Percentiles rank a stretch among this genome's conserved stretches.
Evolutionary conservation across 92 coral and sea anemone species (phyloP).

Genomic region (Porites divaricata): DNA sequence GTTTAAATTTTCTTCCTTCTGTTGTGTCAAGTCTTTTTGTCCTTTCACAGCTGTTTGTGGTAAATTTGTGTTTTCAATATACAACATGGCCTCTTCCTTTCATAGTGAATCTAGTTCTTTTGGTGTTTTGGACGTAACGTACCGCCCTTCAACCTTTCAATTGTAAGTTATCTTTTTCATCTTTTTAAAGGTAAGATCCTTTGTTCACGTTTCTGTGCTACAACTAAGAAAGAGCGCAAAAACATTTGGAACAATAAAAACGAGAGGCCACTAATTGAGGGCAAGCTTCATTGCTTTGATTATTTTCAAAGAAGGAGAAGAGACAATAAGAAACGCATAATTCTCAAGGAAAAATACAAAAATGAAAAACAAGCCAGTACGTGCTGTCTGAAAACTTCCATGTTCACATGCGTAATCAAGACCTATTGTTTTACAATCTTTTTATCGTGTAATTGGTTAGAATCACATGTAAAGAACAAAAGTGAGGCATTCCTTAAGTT

Average conservation of each 20-base stretch:
- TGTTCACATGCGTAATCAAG: constrained; percentile 12
- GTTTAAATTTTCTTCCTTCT: not conserved
- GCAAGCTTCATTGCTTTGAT: constrained; percentile 39
- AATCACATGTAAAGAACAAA: constrained; percentile 2
- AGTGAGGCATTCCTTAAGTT: constrained; percentile 21
- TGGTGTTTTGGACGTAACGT: not conserved
- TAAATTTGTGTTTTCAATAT: constrained; percentile 22
- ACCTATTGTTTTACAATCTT: constrained; percentile 19
- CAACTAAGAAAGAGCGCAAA: not conserved
- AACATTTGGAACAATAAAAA: constrained; percentile 7
- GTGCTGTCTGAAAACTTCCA: not conserved
- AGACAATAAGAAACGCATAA: not conserved
- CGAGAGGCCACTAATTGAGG: constrained; percentile 26
- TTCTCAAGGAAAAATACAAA: not conserved
- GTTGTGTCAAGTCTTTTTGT: not conserved
- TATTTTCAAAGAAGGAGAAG: not conserved
- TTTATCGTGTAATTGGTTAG: constrained; percentile 9
- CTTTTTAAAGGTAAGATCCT: not conserved
- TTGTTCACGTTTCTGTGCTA: constrained; percentile 7
- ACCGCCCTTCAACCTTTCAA: constrained; percentile 42
- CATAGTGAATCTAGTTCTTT: not conserved
- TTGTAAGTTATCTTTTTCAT: constrained; percentile 15
- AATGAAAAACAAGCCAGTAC: not conserved
- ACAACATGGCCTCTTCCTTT: constrained; percentile 25
- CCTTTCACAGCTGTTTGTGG: constrained; percentile 5